Percentiles rank a stretch among this genome's conserved stretches.
Conservation (phyloP, 2,888 invertebrate genomes). For the Geophilus truncorum region DNA sequence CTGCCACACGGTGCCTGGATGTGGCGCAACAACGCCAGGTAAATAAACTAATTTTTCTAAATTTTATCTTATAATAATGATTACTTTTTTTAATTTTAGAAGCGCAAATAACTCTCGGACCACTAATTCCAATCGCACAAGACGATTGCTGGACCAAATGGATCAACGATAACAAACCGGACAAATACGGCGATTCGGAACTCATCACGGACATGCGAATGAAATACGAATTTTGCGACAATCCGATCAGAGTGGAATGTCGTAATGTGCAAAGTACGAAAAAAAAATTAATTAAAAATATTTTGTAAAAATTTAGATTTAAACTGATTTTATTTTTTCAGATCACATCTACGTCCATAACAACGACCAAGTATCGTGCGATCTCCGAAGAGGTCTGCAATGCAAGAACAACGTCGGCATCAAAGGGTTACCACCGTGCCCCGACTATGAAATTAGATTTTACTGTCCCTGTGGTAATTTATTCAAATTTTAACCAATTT, state of each 20-base stretch:
- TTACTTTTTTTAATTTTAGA: slow-evolving; percentile 20
- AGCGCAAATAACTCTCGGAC: not conserved
- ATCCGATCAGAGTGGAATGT: slow-evolving; percentile 39
- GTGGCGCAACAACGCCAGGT: not conserved
- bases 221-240: slow-evolving; percentile 39
- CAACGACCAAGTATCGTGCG: slow-evolving; percentile 40
- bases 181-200: slow-evolving; percentile 42
- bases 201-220: slow-evolving; percentile 36
- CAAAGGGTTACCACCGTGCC: slow-evolving; percentile 40
- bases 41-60: too few relatives aligned
- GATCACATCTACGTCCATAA: not conserved
- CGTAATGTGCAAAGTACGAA: slow-evolving; percentile 37
- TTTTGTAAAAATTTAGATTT: not conserved
- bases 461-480: slow-evolving; percentile 44
- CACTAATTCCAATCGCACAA: slow-evolving; percentile 37
- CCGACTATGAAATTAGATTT: slow-evolving; percentile 46
- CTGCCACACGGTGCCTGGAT: slow-evolving; percentile 50
- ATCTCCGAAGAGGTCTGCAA: slow-evolving; percentile 42
- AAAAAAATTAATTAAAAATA: not conserved
- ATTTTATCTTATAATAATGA: too few relatives aligned
- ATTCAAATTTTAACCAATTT: not conserved
- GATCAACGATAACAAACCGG: slow-evolving; percentile 42
- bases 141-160: slow-evolving; percentile 45
- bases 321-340: not conserved
- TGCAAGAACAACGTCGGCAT: slow-evolving; percentile 42